phyloP scores from a whole-genome alignment of 2,888 invertebrate genomes.

The Thelaira solivaga region DNA sequence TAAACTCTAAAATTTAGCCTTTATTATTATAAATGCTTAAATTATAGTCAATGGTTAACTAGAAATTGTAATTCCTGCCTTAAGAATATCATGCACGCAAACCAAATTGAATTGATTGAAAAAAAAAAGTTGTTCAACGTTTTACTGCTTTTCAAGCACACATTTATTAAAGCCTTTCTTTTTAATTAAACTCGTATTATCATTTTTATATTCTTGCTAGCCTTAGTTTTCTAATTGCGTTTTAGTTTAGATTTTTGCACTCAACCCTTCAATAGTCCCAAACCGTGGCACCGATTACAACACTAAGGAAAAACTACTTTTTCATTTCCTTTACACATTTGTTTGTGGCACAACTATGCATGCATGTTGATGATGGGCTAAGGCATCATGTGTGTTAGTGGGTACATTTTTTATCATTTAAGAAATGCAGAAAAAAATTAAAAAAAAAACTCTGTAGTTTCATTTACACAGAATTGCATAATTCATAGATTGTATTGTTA shows the following conservation, averaged over 20 bases:
- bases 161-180: no score
- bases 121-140: no score
- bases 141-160: neutral
- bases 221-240: conserved; percentile 16
- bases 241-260: neutral
- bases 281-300: conserved; percentile 5
- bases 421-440: neutral
- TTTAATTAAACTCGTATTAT: conserved; percentile 20
- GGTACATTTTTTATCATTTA: conserved; percentile 42
- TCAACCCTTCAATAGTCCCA: neutral
- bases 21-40: no score
- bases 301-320: neutral
- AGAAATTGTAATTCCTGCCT: no score
- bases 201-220: neutral
- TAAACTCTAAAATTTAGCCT: no score
- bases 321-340: neutral
- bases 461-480: conserved; percentile 62
- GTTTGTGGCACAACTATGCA: conserved; percentile 18
- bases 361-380: conserved; percentile 37
- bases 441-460: conserved; percentile 43
- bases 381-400: conserved; percentile 52
- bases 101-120: no score
- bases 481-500: conserved; percentile 55
- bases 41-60: no score
- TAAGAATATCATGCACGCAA: no score